Evolutionary conservation across 2,113 vertebrate genomes (phyloP).

Genomic region (Accipiter cooperii): DNA sequence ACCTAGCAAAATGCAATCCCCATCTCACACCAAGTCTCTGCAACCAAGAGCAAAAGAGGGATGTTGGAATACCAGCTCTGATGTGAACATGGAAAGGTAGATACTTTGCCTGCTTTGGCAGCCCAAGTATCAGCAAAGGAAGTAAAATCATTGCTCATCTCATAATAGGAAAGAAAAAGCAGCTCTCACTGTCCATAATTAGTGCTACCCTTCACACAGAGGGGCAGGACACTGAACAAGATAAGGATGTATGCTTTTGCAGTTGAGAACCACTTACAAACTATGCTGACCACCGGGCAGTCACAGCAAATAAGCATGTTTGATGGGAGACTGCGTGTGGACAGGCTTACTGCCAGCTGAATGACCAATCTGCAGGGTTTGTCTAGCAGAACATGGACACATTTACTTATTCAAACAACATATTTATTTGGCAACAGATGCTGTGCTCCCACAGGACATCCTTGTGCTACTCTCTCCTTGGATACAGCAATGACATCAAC

Average conservation of each 20-base stretch:
- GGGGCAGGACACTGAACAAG: background rate
- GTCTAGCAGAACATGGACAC: background rate
- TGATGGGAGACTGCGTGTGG: background rate
- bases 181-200: background rate
- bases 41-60: background rate
- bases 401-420: background rate
- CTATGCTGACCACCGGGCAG: background rate
- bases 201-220: background rate
- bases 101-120: background rate
- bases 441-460: background rate
- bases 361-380: too few species aligned
- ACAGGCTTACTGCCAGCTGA: background rate
- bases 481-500: background rate
- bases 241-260: too few species aligned
- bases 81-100: background rate
- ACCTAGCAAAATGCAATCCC: background rate
- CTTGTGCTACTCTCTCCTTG: background rate
- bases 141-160: background rate
- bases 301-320: background rate
- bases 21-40: too few species aligned
- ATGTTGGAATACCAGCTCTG: background rate
- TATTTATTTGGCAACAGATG: background rate
- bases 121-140: background rate
- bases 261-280: background rate
- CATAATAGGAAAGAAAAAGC: background rate